Evolutionary conservation across 2,797 vertebrate genomes (phyloP).

Genomic region (Eulemur rubriventer): DNA sequence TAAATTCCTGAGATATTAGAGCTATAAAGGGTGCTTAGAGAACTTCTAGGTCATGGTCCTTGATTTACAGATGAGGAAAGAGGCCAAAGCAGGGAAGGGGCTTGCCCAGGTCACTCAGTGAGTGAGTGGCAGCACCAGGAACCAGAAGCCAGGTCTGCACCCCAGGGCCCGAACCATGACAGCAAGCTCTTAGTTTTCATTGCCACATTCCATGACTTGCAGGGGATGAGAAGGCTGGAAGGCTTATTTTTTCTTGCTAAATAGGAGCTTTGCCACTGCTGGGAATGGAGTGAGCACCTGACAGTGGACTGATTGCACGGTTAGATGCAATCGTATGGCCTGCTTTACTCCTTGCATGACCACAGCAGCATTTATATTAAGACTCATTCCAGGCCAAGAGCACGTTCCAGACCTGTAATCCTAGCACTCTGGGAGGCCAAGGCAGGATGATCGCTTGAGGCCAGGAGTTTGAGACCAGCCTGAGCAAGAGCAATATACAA

Average conservation of each 20-base stretch:
- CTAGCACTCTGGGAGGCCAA: background rate
- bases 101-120: background rate
- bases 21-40: background rate
- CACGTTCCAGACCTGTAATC: background rate
- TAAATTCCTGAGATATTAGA: background rate
- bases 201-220: background rate
- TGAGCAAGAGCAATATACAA: background rate
- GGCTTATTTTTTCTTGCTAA: background rate
- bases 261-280: background rate
- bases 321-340: background rate
- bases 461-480: background rate
- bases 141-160: background rate
- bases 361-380: background rate
- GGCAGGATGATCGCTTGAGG: background rate
- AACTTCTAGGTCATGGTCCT: background rate
- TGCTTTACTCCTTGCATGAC: background rate
- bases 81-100: background rate
- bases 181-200: background rate
- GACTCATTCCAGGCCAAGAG: background rate
- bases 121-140: background rate
- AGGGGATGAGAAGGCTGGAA: background rate
- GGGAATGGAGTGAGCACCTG: background rate
- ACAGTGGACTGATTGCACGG: background rate
- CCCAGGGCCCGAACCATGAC: background rate
- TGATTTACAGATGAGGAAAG: background rate